These are phyloP conservation scores for Drosophila santomea DNA, from an alignment of 1,140 invertebrate species.

Conservation along the genomic window DNA sequence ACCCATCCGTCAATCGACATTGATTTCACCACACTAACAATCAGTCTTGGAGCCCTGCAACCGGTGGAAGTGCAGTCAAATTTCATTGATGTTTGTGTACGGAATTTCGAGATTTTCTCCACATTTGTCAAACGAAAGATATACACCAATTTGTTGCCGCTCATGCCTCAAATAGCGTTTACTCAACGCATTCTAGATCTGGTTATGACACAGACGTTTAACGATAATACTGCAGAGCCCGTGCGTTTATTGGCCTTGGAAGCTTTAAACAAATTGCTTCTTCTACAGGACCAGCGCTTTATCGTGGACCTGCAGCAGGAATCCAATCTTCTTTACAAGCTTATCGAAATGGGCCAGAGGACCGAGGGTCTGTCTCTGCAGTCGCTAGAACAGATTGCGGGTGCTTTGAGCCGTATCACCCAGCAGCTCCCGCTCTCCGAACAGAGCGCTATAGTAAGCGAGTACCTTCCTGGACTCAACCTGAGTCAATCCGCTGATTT, in stretches of 20 bases:
- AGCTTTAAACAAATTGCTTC: slow-evolving; percentile 61
- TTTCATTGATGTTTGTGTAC: slow-evolving; percentile 65
- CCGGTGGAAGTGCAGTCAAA: slow-evolving; percentile 76
- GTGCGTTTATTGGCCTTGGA: slow-evolving; percentile 60
- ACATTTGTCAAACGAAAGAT: slow-evolving; percentile 75
- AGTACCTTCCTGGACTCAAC: slow-evolving; percentile 70
- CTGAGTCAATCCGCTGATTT: slow-evolving; percentile 64
- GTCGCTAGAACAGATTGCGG: slow-evolving; percentile 60
- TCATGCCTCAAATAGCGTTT: slow-evolving; percentile 73
- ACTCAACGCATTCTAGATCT: slow-evolving; percentile 71
- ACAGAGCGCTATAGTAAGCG: slow-evolving; percentile 72
- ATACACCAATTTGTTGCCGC: slow-evolving; percentile 62
- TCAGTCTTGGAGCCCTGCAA: slow-evolving; percentile 63
- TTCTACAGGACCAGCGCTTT: slow-evolving; percentile 60
- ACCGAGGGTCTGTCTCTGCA: slow-evolving; percentile 27
- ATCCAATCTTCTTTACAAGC: slow-evolving; percentile 64
- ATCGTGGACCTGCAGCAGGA: slow-evolving; percentile 73
- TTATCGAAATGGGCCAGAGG: slow-evolving; percentile 59
- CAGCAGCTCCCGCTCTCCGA: slow-evolving; percentile 67
- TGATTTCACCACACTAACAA: slow-evolving; percentile 60
- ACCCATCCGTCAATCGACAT: slow-evolving; percentile 69
- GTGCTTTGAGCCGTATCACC: slow-evolving; percentile 63
- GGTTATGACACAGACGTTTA: slow-evolving; percentile 63
- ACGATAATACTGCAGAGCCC: slow-evolving; percentile 19
- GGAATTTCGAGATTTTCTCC: slow-evolving; percentile 70